Percentiles rank a stretch among this genome's conserved stretches.
These are phyloP conservation scores for Galaxea fascicularis DNA, from an alignment of 92 coral and sea anemone genomes.

Conservation along the genomic window DNA sequence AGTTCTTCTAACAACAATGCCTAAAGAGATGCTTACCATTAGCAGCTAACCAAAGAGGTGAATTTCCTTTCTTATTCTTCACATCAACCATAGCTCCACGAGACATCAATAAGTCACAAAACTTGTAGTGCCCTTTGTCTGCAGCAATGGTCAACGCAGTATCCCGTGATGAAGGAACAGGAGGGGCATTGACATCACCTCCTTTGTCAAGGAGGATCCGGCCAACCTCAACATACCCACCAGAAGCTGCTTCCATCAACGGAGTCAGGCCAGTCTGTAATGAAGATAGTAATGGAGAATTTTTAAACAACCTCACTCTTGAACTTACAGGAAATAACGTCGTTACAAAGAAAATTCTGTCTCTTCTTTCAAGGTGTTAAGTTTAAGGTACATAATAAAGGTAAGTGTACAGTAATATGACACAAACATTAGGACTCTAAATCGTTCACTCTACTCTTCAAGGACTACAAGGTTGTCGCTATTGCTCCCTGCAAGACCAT, in stretches of 20 bases:
- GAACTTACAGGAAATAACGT: too few species aligned
- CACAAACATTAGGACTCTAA: too few species aligned
- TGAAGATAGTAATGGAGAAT: neutral
- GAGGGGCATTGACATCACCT: slow-evolving; percentile 98
- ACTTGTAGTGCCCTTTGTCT: slow-evolving; percentile 98
- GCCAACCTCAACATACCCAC: slow-evolving; percentile 98
- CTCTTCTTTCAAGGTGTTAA: too few species aligned
- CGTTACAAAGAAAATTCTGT: too few species aligned
- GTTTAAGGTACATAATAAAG: too few species aligned
- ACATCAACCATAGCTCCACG: slow-evolving; percentile 98
- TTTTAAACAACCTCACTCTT: neutral
- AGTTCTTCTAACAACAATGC: too few species aligned
- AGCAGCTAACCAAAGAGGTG: slow-evolving; percentile 97
- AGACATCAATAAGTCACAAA: slow-evolving; percentile 94
- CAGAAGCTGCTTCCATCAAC: slow-evolving; percentile 98
- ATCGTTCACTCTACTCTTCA: too few species aligned
- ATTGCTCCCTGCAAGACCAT: neutral
- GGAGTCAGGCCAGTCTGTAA: slow-evolving; percentile 97
- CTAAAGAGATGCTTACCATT: slow-evolving; percentile 83
- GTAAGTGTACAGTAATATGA: too few species aligned
- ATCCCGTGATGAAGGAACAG: slow-evolving; percentile 97
- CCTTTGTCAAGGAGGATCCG: slow-evolving; percentile 96
- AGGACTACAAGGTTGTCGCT: neutral
- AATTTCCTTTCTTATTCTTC: slow-evolving; percentile 97
- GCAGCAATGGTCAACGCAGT: slow-evolving; percentile 98